Conservation (phyloP, 2,888 invertebrate species). For the Cerastis rubricosa region DNA sequence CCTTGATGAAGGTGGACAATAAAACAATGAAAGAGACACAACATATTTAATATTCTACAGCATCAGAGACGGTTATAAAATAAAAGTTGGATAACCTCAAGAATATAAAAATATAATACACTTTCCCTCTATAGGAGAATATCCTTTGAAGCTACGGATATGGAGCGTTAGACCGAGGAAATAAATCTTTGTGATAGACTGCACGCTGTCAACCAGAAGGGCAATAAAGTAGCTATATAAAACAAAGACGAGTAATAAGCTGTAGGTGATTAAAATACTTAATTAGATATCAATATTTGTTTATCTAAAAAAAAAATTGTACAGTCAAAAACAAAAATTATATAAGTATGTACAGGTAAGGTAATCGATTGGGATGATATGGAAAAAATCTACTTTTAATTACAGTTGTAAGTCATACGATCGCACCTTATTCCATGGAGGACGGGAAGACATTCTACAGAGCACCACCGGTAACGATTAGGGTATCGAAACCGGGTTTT, state of each 20-base stretch:
- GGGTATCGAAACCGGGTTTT: too few species aligned
- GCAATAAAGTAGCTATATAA: constrained; percentile 51
- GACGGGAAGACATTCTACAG: background rate
- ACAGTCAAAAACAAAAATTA: background rate
- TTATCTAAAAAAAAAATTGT: background rate
- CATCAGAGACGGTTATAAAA: background rate
- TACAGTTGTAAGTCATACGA: too few species aligned
- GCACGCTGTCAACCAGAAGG: constrained; percentile 53
- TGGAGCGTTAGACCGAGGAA: constrained; percentile 62
- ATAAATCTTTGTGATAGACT: constrained; percentile 69
- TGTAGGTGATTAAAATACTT: constrained; percentile 3
- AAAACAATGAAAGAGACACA: constrained; percentile 8
- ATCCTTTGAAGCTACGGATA: constrained; percentile 71
- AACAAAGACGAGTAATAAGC: constrained; percentile 39
- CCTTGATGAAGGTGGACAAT: background rate
- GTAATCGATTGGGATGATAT: background rate
- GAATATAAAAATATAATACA: constrained; percentile 44
- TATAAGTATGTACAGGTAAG: too few species aligned
- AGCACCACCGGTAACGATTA: too few species aligned
- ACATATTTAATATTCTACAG: background rate
- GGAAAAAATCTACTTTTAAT: background rate
- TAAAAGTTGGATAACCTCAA: constrained; percentile 42
- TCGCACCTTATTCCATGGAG: background rate
- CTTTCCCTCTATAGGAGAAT: constrained; percentile 29
- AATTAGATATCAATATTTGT: background rate